Evolutionary conservation across 2,888 invertebrate species (phyloP).

Genomic region (Polymixis flavicincta): DNA sequence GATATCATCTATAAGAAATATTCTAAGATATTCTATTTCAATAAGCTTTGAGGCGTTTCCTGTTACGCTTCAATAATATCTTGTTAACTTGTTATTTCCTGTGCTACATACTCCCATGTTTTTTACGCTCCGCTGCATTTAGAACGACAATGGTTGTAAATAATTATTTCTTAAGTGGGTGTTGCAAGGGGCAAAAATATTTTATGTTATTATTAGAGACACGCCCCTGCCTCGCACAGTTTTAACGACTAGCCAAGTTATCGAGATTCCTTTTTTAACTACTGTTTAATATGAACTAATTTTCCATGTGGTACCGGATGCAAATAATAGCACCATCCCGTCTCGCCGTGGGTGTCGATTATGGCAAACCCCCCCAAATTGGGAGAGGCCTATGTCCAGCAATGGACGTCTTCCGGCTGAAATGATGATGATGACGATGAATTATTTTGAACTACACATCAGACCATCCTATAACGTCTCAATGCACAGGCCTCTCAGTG

Average conservation of each 20-base stretch:
- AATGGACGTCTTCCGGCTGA: too few relatives aligned
- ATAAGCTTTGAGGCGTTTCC: background rate
- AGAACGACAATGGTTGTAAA: background rate
- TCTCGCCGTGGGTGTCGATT: too few relatives aligned
- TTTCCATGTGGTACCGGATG: too few relatives aligned
- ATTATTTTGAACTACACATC: too few relatives aligned
- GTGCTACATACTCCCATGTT: background rate
- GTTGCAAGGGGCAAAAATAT: background rate
- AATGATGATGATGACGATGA: too few relatives aligned
- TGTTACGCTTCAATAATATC: slow-evolving; percentile 5
- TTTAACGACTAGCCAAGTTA: background rate
- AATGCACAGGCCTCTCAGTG: too few relatives aligned
- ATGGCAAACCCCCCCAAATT: too few relatives aligned
- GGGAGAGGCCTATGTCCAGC: too few relatives aligned
- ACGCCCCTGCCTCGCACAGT: too few relatives aligned
- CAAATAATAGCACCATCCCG: too few relatives aligned
- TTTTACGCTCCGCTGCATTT: background rate
- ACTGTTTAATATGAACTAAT: background rate
- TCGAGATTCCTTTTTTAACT: background rate
- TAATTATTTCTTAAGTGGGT: background rate
- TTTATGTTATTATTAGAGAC: background rate
- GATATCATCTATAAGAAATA: background rate
- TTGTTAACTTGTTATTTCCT: slow-evolving; percentile 4
- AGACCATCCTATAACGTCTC: too few relatives aligned
- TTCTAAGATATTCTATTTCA: slow-evolving; percentile 25